Base-by-base conservation (phyloP, 2,113 vertebrate species). In the Electrona antarctica region DNA sequence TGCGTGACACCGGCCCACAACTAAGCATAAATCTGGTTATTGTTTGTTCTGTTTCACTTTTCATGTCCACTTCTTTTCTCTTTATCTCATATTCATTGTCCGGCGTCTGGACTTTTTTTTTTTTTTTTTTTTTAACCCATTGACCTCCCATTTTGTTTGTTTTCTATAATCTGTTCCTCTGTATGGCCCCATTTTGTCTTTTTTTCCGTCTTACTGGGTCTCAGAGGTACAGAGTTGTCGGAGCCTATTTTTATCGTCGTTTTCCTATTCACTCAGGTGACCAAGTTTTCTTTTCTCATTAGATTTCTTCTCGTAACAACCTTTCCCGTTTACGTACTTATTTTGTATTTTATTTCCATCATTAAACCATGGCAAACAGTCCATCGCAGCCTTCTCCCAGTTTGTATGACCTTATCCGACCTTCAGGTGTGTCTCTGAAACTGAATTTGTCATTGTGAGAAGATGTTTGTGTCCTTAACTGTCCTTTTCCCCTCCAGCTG, bases 161-260 rank as follows among this genome's bases (percentile, higher is more conserved):
- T 71, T 77, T 57, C 67, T n/a, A 83, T 70, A 59, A 56, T 74
- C 60, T 76, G 41, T 74, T 78, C 82, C 78, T 84, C 56, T 75
- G 82, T 89, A 8, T 29, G 74, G 67, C 71, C 76, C 85, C 76
- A 11, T 81, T 82, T 75, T 76, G 71, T 85, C 60, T 73, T 12
- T n/a, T 62, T 8, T 69, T 8, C 72, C 41, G 41, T 79, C 69
- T 65, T 51, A 66, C 64, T 73, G 84, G 87, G 71, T 78, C 84
- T 91, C 95, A 97, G 96, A 97, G 95, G 90, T 98, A 90, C 93
- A 94, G 93, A 95, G 85, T 88, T 92, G 94, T 94, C 97, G 96
- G 93, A 96, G 96, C 95, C 90, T 97, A 96, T 96, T 97, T 97
- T 95, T 97, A 97, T 90, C 88, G 88, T 63, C 89, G 89, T 70